Percentiles rank a stretch among this genome's conserved stretches.
phyloP scores from a whole-genome alignment of 2,888 invertebrate species.

The Trissonchulus latispiculum region DNA sequence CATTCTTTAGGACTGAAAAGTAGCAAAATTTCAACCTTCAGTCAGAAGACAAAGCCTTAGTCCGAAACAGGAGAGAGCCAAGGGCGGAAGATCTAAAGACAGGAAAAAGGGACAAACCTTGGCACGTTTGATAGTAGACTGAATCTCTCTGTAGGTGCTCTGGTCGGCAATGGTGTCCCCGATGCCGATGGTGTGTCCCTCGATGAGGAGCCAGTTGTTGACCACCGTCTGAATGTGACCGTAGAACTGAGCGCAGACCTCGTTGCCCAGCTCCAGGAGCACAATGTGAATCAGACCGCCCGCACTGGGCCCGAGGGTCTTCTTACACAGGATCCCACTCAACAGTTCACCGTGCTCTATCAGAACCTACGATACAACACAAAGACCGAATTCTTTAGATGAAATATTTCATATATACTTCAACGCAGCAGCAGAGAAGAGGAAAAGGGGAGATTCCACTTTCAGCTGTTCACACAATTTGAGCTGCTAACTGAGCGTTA shows the following conservation, averaged over 20 bases:
- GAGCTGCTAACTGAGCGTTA: too few relatives aligned
- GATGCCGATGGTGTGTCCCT: conserved; percentile 55
- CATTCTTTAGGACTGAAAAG: too few relatives aligned
- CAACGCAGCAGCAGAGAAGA: too few relatives aligned
- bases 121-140: conserved; percentile 92
- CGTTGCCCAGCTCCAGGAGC: conserved; percentile 90
- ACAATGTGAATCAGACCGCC: conserved; percentile 94
- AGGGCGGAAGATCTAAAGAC: too few relatives aligned
- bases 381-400: too few relatives aligned
- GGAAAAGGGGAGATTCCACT: too few relatives aligned
- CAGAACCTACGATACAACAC: conserved; percentile 59
- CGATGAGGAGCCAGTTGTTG: conserved; percentile 91
- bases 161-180: conserved; percentile 97
- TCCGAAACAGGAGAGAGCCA: too few relatives aligned
- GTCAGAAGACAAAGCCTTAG: too few relatives aligned
- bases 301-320: conserved; percentile 90
- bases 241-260: conserved; percentile 81
- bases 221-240: conserved; percentile 98
- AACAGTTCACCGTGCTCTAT: conserved; percentile 95
- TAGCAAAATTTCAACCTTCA: too few relatives aligned
- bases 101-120: too few relatives aligned
- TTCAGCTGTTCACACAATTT: too few relatives aligned
- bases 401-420: too few relatives aligned
- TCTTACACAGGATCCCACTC: conserved; percentile 96
- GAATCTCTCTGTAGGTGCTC: conserved; percentile 92